These are phyloP conservation scores for Pocillopora damicornis DNA, from an alignment of 64 coral and sea anemone genomes.

Conservation along the genomic window DNA sequence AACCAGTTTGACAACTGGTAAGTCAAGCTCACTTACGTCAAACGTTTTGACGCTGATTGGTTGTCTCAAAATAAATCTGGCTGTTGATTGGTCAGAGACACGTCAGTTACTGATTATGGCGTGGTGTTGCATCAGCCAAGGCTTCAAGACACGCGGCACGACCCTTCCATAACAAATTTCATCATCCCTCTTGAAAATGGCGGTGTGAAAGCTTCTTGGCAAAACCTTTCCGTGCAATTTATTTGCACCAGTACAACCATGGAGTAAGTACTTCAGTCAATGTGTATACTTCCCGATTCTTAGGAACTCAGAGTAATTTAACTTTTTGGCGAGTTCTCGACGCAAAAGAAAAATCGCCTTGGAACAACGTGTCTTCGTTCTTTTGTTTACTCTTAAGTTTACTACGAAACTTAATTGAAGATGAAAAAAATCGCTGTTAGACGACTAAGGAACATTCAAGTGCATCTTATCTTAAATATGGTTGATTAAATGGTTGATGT, in stretches of 20 bases:
- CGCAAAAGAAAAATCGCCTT: not conserved
- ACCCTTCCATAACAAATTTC: constrained; percentile 58
- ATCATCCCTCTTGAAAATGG: constrained; percentile 90
- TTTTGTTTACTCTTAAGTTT: too few relatives aligned
- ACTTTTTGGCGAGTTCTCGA: not conserved
- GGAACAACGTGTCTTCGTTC: too few relatives aligned
- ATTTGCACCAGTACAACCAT: constrained; percentile 78
- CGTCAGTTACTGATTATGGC: constrained; percentile 57
- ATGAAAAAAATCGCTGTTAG: too few relatives aligned
- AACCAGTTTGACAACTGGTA: constrained; percentile 4
- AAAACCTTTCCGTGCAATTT: constrained; percentile 45
- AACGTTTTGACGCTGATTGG: constrained; percentile 49
- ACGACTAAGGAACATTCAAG: too few relatives aligned
- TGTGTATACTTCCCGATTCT: not conserved
- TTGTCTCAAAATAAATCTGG: constrained; percentile 31
- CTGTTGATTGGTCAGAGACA: constrained; percentile 67
- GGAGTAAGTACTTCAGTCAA: constrained; percentile 67
- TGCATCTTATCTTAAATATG: too few relatives aligned
- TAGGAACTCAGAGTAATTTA: not conserved
- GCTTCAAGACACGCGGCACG: constrained; percentile 74
- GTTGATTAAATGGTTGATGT: not conserved
- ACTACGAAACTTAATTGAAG: too few relatives aligned
- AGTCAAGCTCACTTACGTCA: constrained; percentile 17
- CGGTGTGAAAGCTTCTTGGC: constrained; percentile 55
- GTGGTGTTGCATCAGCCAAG: constrained; percentile 84